phyloP scores from a whole-genome alignment of 1,140 invertebrate genomes.

The Brachionus asplanchnoidis region DNA sequence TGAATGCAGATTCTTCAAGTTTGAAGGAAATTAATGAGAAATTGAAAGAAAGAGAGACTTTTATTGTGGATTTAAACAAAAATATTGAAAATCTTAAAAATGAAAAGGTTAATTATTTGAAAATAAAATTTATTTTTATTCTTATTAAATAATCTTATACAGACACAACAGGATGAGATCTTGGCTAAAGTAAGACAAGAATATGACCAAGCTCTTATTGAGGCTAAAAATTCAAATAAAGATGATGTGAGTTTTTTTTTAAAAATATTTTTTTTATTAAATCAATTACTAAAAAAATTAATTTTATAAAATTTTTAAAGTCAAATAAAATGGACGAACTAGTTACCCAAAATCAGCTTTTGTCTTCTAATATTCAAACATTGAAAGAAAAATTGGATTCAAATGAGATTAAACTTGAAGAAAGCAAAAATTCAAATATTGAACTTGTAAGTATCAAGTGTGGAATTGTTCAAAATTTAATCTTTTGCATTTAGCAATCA shows the following conservation, averaged over 20 bases:
- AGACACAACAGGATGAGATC: background rate
- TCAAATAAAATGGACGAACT: background rate
- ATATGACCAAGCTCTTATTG: background rate
- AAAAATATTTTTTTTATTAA: background rate
- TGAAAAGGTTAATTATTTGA: background rate
- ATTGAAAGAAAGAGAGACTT: background rate
- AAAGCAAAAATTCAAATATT: background rate
- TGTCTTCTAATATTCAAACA: background rate
- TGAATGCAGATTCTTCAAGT: background rate
- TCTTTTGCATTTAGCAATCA: conserved; percentile 46
- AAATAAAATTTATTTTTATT: background rate
- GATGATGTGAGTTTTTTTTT: background rate
- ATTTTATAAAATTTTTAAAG: background rate
- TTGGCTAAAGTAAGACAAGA: background rate
- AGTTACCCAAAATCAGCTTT: background rate
- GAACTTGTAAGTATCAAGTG: background rate
- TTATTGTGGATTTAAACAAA: background rate
- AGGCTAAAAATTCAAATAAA: background rate
- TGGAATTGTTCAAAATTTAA: background rate
- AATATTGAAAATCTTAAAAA: background rate
- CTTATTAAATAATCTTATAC: no score
- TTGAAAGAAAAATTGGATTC: background rate
- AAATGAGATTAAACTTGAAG: background rate
- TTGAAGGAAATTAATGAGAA: background rate
- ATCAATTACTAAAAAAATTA: background rate